These are phyloP conservation scores for Pollachius pollachius DNA, from an alignment of 2,113 vertebrate species.

Conservation along the genomic window DNA sequence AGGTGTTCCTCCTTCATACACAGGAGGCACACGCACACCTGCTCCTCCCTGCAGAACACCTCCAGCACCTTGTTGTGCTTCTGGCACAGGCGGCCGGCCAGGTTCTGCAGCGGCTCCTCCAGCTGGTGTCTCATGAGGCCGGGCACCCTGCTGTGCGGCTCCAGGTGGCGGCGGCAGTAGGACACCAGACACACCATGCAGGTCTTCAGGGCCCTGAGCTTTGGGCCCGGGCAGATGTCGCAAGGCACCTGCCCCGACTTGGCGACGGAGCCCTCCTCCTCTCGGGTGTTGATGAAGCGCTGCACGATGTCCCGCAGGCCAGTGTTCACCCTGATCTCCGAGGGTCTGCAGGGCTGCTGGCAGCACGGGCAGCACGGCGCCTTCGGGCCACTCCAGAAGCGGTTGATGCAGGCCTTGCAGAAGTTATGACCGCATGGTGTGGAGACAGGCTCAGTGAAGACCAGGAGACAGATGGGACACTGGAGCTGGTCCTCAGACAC, in stretches of 20 bases:
- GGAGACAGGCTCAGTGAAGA: conserved; percentile 56
- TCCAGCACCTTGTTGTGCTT: background rate
- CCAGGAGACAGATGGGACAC: conserved; percentile 71
- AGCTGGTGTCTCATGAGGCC: background rate
- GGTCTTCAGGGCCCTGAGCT: background rate
- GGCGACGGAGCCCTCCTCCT: background rate
- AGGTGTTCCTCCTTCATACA: background rate
- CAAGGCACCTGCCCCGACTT: background rate
- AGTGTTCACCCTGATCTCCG: background rate
- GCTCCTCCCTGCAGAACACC: background rate
- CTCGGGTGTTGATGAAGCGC: background rate
- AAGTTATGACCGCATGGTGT: no score
- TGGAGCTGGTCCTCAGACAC: conserved; percentile 21
- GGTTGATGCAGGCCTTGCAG: background rate
- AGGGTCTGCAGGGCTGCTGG: background rate
- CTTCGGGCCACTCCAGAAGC: background rate
- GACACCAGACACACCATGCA: background rate
- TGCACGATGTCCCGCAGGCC: background rate
- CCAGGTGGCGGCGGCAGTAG: background rate
- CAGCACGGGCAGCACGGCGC: background rate
- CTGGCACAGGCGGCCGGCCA: background rate
- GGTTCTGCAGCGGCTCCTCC: background rate
- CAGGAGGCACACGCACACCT: background rate
- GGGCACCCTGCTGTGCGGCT: background rate
- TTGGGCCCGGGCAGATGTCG: background rate